Evolutionary conservation across 2,797 vertebrate species (phyloP).

Genomic region (Hafferia zeledoni): DNA sequence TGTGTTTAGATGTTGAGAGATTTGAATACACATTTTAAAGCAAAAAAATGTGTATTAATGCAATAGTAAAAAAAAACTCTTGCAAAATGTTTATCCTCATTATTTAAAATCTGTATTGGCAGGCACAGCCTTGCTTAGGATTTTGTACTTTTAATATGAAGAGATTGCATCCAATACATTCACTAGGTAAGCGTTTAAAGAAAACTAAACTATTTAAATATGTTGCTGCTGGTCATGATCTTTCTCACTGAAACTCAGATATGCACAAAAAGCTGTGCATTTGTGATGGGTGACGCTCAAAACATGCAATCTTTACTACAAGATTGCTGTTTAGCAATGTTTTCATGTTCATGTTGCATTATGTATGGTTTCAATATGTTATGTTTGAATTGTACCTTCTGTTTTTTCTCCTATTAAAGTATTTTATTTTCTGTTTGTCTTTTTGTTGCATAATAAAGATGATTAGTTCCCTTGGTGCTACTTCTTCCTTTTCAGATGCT

Average conservation of each 20-base stretch:
- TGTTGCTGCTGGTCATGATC: slow-evolving; percentile 27
- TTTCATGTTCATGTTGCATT: neutral
- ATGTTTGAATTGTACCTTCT: slow-evolving; percentile 40
- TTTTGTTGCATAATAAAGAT: slow-evolving; percentile 58
- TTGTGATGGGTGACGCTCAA: neutral
- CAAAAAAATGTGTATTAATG: slow-evolving; percentile 18
- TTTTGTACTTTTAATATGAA: slow-evolving; percentile 40
- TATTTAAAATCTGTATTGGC: slow-evolving; percentile 63
- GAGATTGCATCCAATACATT: slow-evolving; percentile 13
- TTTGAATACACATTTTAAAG: slow-evolving; percentile 32
- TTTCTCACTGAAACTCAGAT: slow-evolving; percentile 28
- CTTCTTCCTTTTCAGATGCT: neutral
- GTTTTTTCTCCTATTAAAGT: slow-evolving; percentile 38
- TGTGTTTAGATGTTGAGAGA: neutral
- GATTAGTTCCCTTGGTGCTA: slow-evolving; percentile 4
- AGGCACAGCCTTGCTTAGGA: neutral
- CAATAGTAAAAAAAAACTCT: neutral
- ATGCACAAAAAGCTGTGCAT: neutral
- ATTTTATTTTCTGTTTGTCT: slow-evolving; percentile 55
- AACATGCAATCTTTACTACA: neutral
- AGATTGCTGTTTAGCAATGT: neutral
- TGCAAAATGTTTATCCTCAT: neutral
- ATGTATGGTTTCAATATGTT: slow-evolving; percentile 15
- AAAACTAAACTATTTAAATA: neutral
- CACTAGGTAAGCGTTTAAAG: neutral